These are phyloP conservation scores for Tetraodon nigroviridis DNA, from an alignment of 2,113 vertebrate genomes.

Conservation along the genomic window DNA sequence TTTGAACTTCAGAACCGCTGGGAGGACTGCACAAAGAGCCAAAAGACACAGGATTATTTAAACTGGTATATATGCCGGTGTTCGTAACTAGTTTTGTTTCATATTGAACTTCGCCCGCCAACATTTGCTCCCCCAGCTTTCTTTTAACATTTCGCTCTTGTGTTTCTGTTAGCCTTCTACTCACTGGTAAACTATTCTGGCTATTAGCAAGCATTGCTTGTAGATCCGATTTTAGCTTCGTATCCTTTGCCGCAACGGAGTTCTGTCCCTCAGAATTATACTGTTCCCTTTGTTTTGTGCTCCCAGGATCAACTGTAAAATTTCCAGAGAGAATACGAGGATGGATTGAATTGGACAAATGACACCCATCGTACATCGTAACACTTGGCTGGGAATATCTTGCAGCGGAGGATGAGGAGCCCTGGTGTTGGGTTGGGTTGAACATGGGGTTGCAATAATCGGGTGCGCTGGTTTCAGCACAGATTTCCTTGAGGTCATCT, in stretches of 20 bases:
- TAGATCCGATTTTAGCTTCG: constrained; percentile 25
- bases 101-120: constrained; percentile 75
- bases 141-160: constrained; percentile 77
- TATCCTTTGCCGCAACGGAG: constrained; percentile 37
- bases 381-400: constrained; percentile 71
- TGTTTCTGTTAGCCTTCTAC: constrained; percentile 6
- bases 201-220: constrained; percentile 24
- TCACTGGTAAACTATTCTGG: constrained; percentile 18
- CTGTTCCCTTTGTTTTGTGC: constrained; percentile 35
- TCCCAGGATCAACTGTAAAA: constrained; percentile 49
- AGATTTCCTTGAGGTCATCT: constrained; percentile 81
- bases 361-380: constrained; percentile 62
- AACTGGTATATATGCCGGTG: constrained; percentile 36
- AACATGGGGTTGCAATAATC: constrained; percentile 74
- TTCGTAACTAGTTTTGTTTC: constrained; percentile 64
- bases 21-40: constrained; percentile 15
- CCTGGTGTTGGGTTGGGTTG: constrained; percentile 56
- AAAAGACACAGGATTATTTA: constrained; percentile 29
- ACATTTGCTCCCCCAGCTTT: constrained; percentile 79
- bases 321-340: constrained; percentile 75
- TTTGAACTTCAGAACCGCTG: constrained; percentile 24
- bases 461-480: constrained; percentile 79
- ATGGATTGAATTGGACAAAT: constrained; percentile 67
- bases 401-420: constrained; percentile 51
- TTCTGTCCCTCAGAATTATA: constrained; percentile 35